Evolutionary conservation across 2,888 invertebrate species (phyloP).

Genomic region (Brachynemurus nebulosus): DNA sequence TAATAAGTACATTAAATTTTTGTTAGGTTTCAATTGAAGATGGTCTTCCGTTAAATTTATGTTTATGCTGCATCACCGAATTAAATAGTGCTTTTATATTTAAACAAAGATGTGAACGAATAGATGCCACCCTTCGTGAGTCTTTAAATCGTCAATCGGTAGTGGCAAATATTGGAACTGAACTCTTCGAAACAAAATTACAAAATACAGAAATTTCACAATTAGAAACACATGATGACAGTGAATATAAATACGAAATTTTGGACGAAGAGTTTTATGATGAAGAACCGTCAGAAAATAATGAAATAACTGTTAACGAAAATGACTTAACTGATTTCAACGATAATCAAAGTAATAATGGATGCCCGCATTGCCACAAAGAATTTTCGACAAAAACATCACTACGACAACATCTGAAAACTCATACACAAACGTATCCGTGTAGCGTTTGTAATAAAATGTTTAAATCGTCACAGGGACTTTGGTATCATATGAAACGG

Average conservation of each 20-base stretch:
- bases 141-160: not conserved
- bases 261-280: too few relatives aligned
- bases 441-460: too few relatives aligned
- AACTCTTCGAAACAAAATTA: not conserved
- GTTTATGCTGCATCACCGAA: not conserved
- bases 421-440: too few relatives aligned
- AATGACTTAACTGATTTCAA: too few relatives aligned
- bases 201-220: not conserved
- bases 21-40: not conserved
- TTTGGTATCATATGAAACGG: too few relatives aligned
- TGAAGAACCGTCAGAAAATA: too few relatives aligned
- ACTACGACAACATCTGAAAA: too few relatives aligned
- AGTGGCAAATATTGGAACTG: not conserved
- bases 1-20: not conserved
- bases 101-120: slow-evolving; percentile 3
- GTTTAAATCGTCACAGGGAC: too few relatives aligned
- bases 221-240: not conserved
- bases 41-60: slow-evolving; percentile 2
- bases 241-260: not conserved
- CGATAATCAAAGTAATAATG: too few relatives aligned
- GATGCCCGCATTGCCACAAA: too few relatives aligned
- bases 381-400: too few relatives aligned
- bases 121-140: not conserved
- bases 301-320: too few relatives aligned
- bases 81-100: slow-evolving; percentile 4